Evolutionary conservation across 2,113 vertebrate species (phyloP), one percentile per base, ranked within the genome.

Genomic region (Girardinichthys multiradiatus): DNA sequence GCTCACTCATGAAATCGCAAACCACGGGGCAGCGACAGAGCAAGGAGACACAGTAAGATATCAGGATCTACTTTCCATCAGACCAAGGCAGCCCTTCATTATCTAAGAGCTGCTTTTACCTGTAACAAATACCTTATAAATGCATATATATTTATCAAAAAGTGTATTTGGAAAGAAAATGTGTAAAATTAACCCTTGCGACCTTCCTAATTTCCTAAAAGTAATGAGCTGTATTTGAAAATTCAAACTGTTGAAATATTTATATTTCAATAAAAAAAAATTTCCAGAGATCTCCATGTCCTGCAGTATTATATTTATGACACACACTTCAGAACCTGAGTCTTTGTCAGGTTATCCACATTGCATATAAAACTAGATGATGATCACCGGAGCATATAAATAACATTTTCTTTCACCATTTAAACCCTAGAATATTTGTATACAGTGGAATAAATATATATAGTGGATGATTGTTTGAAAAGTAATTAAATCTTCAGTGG

Each of bases 1-100:
- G 90, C 82, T 94, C 92, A 93, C 86, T 91, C 90, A 90, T 94
- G 91, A 93, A 92, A 94, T 92, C 73, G 61, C 72, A 62, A 73
- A 82, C 82, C 74, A 79, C 68, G 48, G 89, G 79, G 79, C 82
- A 60, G 79, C 33, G 83, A 85, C 27, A 57, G 69, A 76, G 81
- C 57, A 45, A 42, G 58, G 57, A 68, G 72, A 83, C 77, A 58
- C 74, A 3, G 76, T 10, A 68, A 0, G 42, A 45, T 54, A 69
- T 74, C 64, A 24, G 57, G 81, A 71, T 73, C 39, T 29, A 70
- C 33, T 84, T 82, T 75, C 83, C 57, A 57, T 58, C 65, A 64
- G 51, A 31, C 26, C 14, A 51, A 51, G 66, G 59, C 37, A 58
- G 61, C 45, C 24, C 19, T 15, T 45, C 31, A 0, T 3, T 14